These are phyloP conservation scores for Pangasius krempfi DNA, from an alignment of 2,797 vertebrate species.

Conservation along the genomic window DNA sequence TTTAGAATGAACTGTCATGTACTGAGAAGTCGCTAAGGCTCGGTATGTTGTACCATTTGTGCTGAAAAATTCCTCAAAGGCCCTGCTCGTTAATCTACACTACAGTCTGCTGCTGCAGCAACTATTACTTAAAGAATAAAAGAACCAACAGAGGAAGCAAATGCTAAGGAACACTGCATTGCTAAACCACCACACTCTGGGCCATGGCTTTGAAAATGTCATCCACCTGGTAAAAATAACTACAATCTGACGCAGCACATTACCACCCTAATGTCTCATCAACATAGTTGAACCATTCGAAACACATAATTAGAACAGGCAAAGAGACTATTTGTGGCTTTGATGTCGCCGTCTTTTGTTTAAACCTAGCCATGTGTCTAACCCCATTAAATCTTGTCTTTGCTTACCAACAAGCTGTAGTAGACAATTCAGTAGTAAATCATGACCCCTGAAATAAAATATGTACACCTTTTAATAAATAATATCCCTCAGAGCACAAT, in stretches of 20 bases:
- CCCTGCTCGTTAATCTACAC: constrained; percentile 76
- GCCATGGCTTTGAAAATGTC: constrained; percentile 43
- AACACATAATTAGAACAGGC: constrained; percentile 40
- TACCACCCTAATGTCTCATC: constrained; percentile 10
- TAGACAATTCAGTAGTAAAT: neutral
- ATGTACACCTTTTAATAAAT: neutral
- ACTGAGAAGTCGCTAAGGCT: constrained; percentile 47
- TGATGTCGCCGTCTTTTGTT: constrained; percentile 13
- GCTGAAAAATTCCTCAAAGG: constrained; percentile 66
- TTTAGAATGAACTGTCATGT: constrained; percentile 47
- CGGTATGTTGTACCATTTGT: constrained; percentile 53
- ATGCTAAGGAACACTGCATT: constrained; percentile 41
- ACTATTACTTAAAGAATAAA: constrained; percentile 60
- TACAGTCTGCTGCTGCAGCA: constrained; percentile 73
- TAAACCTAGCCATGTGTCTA: constrained; percentile 22
- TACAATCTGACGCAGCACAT: constrained; percentile 29
- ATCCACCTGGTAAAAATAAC: constrained; percentile 46
- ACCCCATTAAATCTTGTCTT: constrained; percentile 32
- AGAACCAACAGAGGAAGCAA: constrained; percentile 42
- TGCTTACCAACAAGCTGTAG: constrained; percentile 15
- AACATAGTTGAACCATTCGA: constrained; percentile 29
- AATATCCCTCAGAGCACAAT: neutral
- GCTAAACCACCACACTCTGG: constrained; percentile 22
- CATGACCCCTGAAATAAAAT: neutral
- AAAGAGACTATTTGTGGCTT: constrained; percentile 19